Evolutionary conservation across 2,113 vertebrate species (phyloP), one percentile per base, ranked within the genome.

Genomic region (Pseudopodoces humilis): DNA sequence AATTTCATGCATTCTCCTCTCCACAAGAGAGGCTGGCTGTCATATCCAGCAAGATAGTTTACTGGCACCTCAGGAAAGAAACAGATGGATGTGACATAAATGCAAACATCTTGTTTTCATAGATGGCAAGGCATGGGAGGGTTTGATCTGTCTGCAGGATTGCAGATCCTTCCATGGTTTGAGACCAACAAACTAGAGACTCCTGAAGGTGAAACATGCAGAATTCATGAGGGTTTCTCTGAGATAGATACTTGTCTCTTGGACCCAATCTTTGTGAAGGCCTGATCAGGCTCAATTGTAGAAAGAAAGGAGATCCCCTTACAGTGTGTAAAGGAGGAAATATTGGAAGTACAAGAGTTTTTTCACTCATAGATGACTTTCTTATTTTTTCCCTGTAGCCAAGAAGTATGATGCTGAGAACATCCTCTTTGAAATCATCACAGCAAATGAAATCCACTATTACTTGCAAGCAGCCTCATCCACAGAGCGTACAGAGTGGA

Each of bases 401-500:
- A 99, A 98, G 97, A 99, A 97, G 87, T 96, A 97, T 15, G 99
- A 99, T 7, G 83, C 96, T 37, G 98, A 98, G 4, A 99, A 99
- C 49, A 98, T 99, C 94, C 98, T 99, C 64, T 99, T 99, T 97
- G 99, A 99, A 98, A 99, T 99, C 97, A 99, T 99, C 97, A 99
- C 99, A 15, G 98, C 99, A 28, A 98, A 98, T n/a, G 99, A 99
- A 89, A 96, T 97, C 50, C 99, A 99, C 88, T 99, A 99, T 83
- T 98, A 98, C 88, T 91, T 99, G 89, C 99, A 99, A 97, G 99
- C 99, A 2, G 98, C 99, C 16, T 98, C 98, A 20, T 74, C 97
- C 0, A 85, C 99, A 39, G 99, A 99, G 78, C 98, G 99, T n/a
- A 99, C 98, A 20, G 99, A 99, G 23, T 99, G 99, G 99, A 99